Evolutionary conservation across 2,888 invertebrate genomes (phyloP).

Genomic region (Scaptomyza reducta): DNA sequence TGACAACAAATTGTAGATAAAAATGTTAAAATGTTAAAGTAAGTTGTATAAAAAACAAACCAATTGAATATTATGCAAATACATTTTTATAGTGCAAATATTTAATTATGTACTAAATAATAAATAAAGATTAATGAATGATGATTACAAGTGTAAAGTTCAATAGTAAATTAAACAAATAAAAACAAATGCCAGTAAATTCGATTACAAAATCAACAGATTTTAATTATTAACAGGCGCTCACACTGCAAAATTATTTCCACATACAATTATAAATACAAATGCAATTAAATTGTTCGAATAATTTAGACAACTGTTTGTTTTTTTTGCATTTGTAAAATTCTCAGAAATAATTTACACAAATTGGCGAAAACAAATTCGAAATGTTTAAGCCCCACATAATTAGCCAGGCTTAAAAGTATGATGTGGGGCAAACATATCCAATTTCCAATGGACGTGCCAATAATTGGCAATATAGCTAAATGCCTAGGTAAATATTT

Average conservation of each 20-base stretch:
- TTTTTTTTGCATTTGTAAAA: too few species aligned
- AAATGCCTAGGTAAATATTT: slow-evolving; percentile 22
- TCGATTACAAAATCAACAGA: not conserved
- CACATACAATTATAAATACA: not conserved
- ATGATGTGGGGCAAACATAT: slow-evolving; percentile 27
- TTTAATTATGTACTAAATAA: not conserved
- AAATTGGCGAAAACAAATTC: slow-evolving; percentile 46
- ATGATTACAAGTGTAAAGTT: not conserved
- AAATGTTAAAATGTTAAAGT: too few species aligned
- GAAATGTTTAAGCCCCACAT: slow-evolving; percentile 28
- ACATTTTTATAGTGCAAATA: not conserved
- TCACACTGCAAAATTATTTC: not conserved
- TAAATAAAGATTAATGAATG: not conserved
- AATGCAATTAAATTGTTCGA: not conserved
- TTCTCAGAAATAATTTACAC: slow-evolving; percentile 21
- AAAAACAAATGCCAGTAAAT: not conserved
- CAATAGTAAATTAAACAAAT: not conserved
- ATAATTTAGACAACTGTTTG: too few species aligned
- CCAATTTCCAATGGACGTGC: slow-evolving; percentile 12
- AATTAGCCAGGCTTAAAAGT: slow-evolving; percentile 40
- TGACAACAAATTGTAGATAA: too few species aligned
- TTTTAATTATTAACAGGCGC: not conserved
- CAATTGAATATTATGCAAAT: not conserved
- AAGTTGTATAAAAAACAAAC: too few species aligned
- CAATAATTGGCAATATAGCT: not conserved